A percentile compares a stretch with the other conserved stretches of the same genome.
phyloP scores from a whole-genome alignment of 2,797 vertebrate genomes.

The Notolepis coatsorum region DNA sequence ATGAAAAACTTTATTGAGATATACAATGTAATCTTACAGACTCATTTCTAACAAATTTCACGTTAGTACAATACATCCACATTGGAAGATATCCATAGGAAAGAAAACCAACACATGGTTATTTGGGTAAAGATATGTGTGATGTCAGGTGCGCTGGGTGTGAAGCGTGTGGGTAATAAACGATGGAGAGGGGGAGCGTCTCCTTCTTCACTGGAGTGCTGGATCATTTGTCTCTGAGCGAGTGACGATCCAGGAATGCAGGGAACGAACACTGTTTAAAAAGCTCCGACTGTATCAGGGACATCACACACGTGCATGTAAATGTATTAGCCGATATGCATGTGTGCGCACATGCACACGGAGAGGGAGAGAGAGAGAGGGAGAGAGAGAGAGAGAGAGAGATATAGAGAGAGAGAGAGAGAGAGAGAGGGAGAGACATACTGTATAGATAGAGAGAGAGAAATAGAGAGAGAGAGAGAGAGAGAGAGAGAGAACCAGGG shows the following conservation, averaged over 20 bases:
- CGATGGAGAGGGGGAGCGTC: conserved; percentile 39
- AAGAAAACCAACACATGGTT: too few relatives aligned
- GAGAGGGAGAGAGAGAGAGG: too few relatives aligned
- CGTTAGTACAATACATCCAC: too few relatives aligned
- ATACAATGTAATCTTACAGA: too few relatives aligned
- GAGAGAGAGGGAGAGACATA: conserved; percentile 16
- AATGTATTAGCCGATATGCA: too few relatives aligned
- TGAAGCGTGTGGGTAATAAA: conserved; percentile 41
- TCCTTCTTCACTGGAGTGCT: conserved; percentile 58
- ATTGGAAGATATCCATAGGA: too few relatives aligned
- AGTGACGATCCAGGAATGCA: conserved; percentile 61
- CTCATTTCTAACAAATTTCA: too few relatives aligned
- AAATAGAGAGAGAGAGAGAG: conserved; percentile 65
- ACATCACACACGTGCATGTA: conserved; percentile 24
- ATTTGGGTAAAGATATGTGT: too few relatives aligned
- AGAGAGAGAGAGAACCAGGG: conserved; percentile 54
- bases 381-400: neutral
- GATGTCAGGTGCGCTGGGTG: too few relatives aligned
- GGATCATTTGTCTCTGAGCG: conserved; percentile 69
- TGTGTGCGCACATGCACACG: conserved; percentile 28
- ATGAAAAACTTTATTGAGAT: too few relatives aligned
- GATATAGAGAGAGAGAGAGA: neutral
- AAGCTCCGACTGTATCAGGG: conserved; percentile 62
- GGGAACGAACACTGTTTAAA: conserved; percentile 64
- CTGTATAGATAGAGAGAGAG: conserved; percentile 55